phyloP scores from a whole-genome alignment of 2,113 vertebrate species.

The Phainopepla nitens region DNA sequence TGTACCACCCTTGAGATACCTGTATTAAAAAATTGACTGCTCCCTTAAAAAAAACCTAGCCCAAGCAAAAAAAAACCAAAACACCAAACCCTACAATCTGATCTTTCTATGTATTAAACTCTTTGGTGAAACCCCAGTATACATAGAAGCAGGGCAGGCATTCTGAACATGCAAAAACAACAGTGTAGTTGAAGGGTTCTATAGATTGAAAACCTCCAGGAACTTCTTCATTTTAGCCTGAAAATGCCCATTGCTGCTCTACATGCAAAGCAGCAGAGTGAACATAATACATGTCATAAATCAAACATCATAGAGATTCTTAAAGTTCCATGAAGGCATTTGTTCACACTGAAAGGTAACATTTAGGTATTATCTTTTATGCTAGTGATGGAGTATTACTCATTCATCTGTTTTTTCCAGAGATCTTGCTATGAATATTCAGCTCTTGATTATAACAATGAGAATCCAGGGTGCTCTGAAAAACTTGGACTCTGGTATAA shows the following conservation, averaged over 20 bases:
- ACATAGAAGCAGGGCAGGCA: not conserved
- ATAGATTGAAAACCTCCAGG: not conserved
- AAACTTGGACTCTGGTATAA: not conserved
- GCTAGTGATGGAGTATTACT: not conserved
- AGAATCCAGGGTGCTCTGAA: not conserved
- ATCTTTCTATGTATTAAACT: not conserved
- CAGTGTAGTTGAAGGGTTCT: not conserved
- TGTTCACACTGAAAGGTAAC: not conserved
- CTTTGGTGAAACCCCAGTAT: not conserved
- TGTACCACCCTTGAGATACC: not conserved
- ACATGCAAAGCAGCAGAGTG: not conserved
- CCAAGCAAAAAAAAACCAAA: not conserved
- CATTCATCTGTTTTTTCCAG: not conserved
- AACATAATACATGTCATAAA: not conserved
- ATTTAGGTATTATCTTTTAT: not conserved
- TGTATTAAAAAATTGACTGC: not conserved
- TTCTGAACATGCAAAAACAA: not conserved
- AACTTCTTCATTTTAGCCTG: not conserved
- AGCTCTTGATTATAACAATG: not conserved
- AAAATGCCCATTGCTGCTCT: not conserved
- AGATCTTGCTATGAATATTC: not conserved
- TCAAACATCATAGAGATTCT: not conserved
- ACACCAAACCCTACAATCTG: not conserved
- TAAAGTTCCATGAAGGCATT: not conserved
- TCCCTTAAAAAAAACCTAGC: not conserved